Conservation (phyloP, 2,797 vertebrate genomes). For the Pseudochaenichthys georgianus region DNA sequence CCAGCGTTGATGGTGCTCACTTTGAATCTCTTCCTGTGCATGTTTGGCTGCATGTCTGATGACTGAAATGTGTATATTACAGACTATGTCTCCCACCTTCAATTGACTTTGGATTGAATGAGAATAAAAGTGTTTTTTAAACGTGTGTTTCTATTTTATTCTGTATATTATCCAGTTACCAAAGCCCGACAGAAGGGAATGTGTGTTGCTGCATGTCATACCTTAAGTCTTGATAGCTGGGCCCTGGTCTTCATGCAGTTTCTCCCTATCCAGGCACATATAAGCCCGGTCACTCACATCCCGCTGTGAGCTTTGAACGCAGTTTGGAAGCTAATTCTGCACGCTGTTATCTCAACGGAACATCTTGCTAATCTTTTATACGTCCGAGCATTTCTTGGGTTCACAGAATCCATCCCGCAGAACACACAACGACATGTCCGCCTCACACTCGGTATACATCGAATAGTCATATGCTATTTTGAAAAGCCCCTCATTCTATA, state of each 20-base stretch:
- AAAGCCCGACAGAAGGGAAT: not conserved
- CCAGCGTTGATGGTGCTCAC: conserved; percentile 19
- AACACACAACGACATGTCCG: no score
- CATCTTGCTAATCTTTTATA: no score
- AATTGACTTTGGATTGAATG: conserved; percentile 11
- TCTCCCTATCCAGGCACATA: not conserved
- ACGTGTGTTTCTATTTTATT: not conserved
- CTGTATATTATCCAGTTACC: not conserved
- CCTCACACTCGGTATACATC: no score
- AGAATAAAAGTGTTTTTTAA: conserved; percentile 31
- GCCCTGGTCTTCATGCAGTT: not conserved
- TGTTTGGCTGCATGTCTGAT: conserved; percentile 1
- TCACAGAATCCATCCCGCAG: no score
- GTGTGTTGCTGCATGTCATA: not conserved
- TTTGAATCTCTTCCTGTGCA: not conserved
- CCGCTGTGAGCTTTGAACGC: not conserved
- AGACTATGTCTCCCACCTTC: not conserved
- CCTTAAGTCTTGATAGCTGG: not conserved
- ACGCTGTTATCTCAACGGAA: no score
- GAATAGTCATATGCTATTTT: no score
- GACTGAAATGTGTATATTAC: conserved; percentile 17
- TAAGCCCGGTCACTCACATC: not conserved
- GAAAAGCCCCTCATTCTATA: no score
- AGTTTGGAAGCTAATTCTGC: not conserved
- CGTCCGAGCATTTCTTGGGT: no score